Evolutionary conservation across 2,113 vertebrate genomes (phyloP).

Genomic region (Arenaria interpres): DNA sequence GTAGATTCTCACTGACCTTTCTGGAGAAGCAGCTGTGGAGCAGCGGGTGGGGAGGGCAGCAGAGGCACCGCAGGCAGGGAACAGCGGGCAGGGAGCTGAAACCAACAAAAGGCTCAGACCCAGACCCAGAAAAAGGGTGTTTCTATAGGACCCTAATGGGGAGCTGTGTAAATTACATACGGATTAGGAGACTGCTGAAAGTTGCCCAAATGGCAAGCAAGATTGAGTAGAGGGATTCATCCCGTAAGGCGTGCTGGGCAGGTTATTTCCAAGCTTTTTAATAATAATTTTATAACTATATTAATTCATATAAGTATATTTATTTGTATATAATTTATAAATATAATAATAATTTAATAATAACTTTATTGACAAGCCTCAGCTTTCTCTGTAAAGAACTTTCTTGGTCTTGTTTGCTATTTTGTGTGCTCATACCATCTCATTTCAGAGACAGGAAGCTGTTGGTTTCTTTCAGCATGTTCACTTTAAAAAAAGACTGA

Average conservation of each 20-base stretch:
- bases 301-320: too few species aligned
- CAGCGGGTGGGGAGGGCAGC: not conserved
- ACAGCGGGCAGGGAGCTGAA: not conserved
- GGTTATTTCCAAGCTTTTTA: not conserved
- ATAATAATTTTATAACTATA: not conserved
- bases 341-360: too few species aligned
- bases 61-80: not conserved
- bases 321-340: too few species aligned
- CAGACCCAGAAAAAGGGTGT: not conserved
- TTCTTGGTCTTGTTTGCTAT: not conserved
- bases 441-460: not conserved
- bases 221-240: not conserved
- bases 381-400: not conserved
- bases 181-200: not conserved
- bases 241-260: not conserved
- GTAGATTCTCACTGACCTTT: not conserved
- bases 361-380: not conserved
- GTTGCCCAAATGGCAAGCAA: not conserved
- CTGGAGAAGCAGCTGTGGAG: not conserved
- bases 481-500: not conserved
- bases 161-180: not conserved
- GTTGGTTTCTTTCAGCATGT: not conserved
- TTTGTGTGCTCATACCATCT: not conserved
- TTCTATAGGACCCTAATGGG: not conserved
- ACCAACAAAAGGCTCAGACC: not conserved